A percentile compares a stretch with the other conserved stretches of the same genome.
Evolutionary conservation across 2,113 vertebrate species (phyloP).

Genomic region (Meriones unguiculatus): DNA sequence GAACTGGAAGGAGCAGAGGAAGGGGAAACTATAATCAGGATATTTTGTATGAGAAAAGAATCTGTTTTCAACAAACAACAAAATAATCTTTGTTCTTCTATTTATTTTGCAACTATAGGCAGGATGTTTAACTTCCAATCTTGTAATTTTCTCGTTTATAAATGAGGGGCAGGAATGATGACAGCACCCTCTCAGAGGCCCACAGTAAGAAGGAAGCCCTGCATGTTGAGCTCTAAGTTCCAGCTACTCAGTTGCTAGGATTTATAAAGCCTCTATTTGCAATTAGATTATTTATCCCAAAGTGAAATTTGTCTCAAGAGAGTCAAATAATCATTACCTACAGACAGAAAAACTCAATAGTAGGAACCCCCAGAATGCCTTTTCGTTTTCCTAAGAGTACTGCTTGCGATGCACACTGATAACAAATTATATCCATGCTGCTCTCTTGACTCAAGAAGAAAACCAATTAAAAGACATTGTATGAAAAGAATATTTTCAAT

Average conservation of each 20-base stretch:
- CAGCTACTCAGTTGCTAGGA: background rate
- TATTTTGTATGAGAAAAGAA: background rate
- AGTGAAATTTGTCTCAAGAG: conserved; percentile 20
- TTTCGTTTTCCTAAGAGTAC: conserved; percentile 22
- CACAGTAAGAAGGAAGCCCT: background rate
- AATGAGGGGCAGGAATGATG: background rate
- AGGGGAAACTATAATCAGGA: background rate
- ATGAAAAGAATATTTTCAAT: background rate
- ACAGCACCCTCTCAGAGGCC: background rate
- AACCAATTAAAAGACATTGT: background rate
- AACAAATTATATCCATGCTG: background rate
- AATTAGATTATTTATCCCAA: conserved; percentile 21
- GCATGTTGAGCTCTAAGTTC: background rate
- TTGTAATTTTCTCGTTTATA: conserved; percentile 31
- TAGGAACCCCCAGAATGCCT: conserved; percentile 36
- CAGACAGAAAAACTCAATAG: background rate
- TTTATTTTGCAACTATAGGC: background rate
- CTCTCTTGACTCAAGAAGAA: background rate
- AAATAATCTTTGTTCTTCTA: conserved; percentile 4
- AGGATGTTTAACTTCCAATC: background rate
- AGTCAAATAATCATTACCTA: conserved; percentile 25
- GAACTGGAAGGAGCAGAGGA: background rate
- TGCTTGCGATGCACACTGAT: background rate
- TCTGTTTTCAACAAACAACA: background rate
- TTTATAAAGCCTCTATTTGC: background rate